Conservation (phyloP, 2,888 invertebrate species). For the Leucoma salicis region DNA sequence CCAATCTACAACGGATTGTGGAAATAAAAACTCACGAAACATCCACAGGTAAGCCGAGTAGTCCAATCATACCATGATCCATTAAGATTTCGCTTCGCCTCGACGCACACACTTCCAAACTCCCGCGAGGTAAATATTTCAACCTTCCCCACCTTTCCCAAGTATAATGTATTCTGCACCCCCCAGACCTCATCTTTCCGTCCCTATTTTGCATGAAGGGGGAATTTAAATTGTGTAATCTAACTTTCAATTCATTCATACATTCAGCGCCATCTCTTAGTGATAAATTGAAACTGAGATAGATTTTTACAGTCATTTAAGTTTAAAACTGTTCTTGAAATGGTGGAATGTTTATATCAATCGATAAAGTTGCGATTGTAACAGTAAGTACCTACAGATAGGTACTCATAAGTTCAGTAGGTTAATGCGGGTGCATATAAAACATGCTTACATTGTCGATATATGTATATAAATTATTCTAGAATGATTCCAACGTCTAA, state of each 20-base stretch:
- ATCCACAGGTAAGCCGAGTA: slow-evolving; percentile 65
- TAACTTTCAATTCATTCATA: slow-evolving; percentile 83
- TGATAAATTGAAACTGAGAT: slow-evolving; percentile 79
- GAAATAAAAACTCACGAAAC: slow-evolving; percentile 51
- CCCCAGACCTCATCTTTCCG: slow-evolving; percentile 77
- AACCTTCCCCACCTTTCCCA: slow-evolving; percentile 51
- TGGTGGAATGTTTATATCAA: no score
- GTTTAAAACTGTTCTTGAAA: slow-evolving; percentile 39
- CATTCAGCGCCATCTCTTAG: slow-evolving; percentile 79
- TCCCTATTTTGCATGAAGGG: slow-evolving; percentile 81
- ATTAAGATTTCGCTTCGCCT: slow-evolving; percentile 76
- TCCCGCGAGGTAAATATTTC: slow-evolving; percentile 80
- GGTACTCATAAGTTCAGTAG: no score
- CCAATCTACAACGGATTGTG: slow-evolving; percentile 43
- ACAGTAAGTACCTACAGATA: no score
- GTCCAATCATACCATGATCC: slow-evolving; percentile 79
- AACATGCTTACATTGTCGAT: no score
- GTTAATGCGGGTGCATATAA: no score
- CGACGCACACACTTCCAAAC: slow-evolving; percentile 75
- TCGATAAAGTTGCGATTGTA: no score
- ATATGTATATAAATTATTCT: no score
- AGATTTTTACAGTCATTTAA: slow-evolving; percentile 71
- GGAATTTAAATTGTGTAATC: slow-evolving; percentile 83
- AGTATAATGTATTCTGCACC: slow-evolving; percentile 75
- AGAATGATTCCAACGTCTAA: no score